Conservation (phyloP, 2,888 invertebrate genomes). For the Phragmatobia fuliginosa region DNA sequence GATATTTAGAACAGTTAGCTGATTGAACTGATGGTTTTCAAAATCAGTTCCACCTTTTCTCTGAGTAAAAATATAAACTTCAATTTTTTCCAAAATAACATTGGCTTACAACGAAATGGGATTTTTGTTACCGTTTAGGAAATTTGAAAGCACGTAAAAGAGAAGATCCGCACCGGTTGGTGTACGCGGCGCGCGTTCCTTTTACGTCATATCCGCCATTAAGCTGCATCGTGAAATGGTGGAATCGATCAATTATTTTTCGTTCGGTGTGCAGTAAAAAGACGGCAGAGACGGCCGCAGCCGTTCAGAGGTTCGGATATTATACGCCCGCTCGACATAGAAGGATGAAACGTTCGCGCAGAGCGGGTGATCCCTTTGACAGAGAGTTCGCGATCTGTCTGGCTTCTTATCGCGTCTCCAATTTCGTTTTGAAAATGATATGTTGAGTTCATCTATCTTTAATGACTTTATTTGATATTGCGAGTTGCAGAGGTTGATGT, state of each 20-base stretch:
- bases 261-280: constrained; percentile 75
- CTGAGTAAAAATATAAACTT: constrained; percentile 1
- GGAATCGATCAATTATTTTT: constrained; percentile 84
- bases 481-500: constrained; percentile 25
- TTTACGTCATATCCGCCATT: constrained; percentile 75
- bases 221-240: constrained; percentile 64
- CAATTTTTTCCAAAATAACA: constrained; percentile 18
- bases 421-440: constrained; percentile 65
- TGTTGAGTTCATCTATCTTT: constrained; percentile 49
- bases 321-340: constrained; percentile 71
- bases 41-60: too few species aligned
- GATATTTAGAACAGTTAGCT: not conserved
- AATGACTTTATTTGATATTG: constrained; percentile 34
- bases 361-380: constrained; percentile 76
- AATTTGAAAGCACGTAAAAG: constrained; percentile 55
- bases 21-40: not conserved
- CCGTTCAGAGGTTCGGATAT: constrained; percentile 71
- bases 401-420: constrained; percentile 73
- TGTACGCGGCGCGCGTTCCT: constrained; percentile 53
- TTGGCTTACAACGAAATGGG: constrained; percentile 40
- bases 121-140: constrained; percentile 46
- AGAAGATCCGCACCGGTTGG: constrained; percentile 48
- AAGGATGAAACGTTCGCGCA: constrained; percentile 48
- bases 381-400: constrained; percentile 71
- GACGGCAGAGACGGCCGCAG: constrained; percentile 72